A percentile compares a stretch with the other conserved stretches of the same genome.
These are phyloP conservation scores for Polyommatus icarus DNA, from an alignment of 2,888 invertebrate species.

Conservation along the genomic window DNA sequence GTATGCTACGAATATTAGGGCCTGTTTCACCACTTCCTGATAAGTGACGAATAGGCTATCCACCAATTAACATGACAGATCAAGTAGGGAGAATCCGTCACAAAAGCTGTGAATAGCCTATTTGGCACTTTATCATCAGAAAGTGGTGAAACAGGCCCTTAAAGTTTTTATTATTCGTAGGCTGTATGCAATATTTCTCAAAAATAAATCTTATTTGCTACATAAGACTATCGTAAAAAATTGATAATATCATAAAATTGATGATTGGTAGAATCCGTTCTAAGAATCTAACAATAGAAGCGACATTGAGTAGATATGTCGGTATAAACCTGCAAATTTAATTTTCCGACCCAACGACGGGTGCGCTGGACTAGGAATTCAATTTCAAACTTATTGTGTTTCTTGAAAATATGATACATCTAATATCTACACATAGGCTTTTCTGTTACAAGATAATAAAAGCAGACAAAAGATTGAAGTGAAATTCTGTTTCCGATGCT, in stretches of 20 bases:
- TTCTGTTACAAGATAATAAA: not conserved
- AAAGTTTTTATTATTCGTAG: no score
- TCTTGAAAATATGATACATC: not conserved
- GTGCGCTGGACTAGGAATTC: conserved; percentile 15
- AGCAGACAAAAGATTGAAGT: not conserved
- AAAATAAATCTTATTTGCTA: no score
- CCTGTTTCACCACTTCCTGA: no score
- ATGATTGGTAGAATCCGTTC: not conserved
- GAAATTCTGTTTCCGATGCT: no score
- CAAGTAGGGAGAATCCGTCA: no score
- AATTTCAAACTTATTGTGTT: conserved; percentile 16
- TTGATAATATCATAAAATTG: not conserved
- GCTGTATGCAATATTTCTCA: no score
- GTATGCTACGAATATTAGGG: no score
- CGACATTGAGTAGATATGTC: not conserved
- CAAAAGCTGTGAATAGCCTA: no score
- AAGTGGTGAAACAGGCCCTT: no score
- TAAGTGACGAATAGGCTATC: no score
- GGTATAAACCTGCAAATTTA: conserved; percentile 16
- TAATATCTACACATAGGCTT: not conserved
- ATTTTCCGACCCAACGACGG: conserved; percentile 25
- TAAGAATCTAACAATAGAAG: not conserved
- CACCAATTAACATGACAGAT: no score
- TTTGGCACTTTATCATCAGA: no score
- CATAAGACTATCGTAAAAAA: not conserved